phyloP scores from a whole-genome alignment of 2,113 vertebrate species.

The Lontra canadensis region DNA sequence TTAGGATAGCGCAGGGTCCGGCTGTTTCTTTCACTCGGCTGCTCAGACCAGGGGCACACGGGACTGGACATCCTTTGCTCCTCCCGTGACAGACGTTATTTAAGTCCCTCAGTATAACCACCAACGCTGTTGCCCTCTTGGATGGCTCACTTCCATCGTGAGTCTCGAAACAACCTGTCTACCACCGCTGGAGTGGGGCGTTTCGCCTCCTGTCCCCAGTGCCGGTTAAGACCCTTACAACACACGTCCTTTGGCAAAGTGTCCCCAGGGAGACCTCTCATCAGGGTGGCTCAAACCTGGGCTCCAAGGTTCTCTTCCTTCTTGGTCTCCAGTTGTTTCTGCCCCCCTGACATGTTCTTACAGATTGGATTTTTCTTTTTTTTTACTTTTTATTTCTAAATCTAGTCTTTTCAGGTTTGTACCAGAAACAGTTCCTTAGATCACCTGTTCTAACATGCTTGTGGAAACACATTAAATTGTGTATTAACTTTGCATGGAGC shows the following conservation, averaged over 20 bases:
- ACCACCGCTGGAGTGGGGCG: neutral
- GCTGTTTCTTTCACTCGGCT: neutral
- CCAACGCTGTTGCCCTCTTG: too few relatives aligned
- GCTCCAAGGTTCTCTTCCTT: neutral
- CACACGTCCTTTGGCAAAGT: rapidly evolving
- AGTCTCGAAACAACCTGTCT: too few relatives aligned
- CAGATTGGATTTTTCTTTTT: neutral
- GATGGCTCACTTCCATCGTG: too few relatives aligned
- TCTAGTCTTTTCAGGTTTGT: neutral
- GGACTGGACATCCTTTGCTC: too few relatives aligned
- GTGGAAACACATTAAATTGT: neutral
- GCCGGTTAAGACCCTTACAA: too few relatives aligned
- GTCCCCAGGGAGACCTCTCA: too few relatives aligned
- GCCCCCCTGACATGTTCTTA: too few relatives aligned
- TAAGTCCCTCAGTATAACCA: too few relatives aligned
- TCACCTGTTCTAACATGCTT: neutral
- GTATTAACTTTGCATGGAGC: neutral
- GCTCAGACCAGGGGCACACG: too few relatives aligned
- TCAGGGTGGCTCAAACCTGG: neutral
- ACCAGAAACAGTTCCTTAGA: neutral
- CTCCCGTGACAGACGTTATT: too few relatives aligned
- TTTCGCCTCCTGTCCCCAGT: neutral
- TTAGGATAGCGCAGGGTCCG: too few relatives aligned
- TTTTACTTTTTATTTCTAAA: neutral
- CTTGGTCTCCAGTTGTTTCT: neutral